Conservation (phyloP, 2,797 vertebrate species). For the Nyctalus aviator region DNA sequence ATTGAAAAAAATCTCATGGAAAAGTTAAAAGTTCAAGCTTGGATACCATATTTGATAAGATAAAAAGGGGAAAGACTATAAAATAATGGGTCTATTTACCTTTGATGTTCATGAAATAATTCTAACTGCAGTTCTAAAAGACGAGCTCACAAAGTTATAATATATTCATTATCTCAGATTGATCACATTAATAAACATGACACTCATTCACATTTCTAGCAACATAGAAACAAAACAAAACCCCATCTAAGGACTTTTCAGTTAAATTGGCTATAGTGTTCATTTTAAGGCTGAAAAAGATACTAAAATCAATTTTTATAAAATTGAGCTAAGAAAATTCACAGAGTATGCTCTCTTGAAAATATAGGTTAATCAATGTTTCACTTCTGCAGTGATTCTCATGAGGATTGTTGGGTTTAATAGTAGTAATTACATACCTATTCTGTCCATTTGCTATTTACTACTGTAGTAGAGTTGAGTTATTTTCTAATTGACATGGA, state of each 20-base stretch:
- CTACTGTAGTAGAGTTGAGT: not conserved
- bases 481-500: conserved; percentile 30
- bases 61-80: not conserved
- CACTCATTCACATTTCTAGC: not conserved
- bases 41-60: not conserved
- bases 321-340: conserved; percentile 48
- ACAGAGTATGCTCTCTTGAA: conserved; percentile 20
- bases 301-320: conserved; percentile 10
- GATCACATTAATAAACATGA: not conserved
- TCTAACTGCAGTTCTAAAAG: conserved; percentile 6
- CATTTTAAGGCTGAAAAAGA: conserved; percentile 22
- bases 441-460: conserved; percentile 27
- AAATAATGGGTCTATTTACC: conserved; percentile 29
- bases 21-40: conserved; percentile 40
- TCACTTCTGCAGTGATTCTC: conserved; percentile 9
- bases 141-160: conserved; percentile 5
- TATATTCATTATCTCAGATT: not conserved
- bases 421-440: not conserved
- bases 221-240: conserved; percentile 1
- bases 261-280: conserved; percentile 34
- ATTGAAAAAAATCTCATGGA: not conserved
- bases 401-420: conserved; percentile 16
- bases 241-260: not conserved
- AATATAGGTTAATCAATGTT: not conserved
- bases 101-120: not conserved